phyloP scores from a whole-genome alignment of 2,797 vertebrate genomes.

The Prionace glauca region DNA sequence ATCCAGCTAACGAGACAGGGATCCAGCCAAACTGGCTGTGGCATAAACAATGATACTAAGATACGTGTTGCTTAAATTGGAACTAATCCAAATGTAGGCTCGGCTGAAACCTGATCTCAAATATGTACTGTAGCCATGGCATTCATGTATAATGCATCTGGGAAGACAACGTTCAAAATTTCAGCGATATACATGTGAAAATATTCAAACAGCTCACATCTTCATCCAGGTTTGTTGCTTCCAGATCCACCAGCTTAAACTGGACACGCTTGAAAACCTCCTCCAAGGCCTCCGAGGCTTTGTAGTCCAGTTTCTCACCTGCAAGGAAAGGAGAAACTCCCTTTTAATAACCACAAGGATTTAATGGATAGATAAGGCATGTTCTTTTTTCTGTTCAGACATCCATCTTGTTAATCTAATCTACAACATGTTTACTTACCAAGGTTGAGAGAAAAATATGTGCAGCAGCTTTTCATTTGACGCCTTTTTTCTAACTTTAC shows the following conservation, averaged over 20 bases:
- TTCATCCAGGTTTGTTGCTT: conserved; percentile 87
- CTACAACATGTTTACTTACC: not conserved
- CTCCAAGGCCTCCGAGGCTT: conserved; percentile 82
- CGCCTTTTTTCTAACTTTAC: not conserved
- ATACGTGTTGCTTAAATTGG: not conserved
- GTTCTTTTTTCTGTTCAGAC: not conserved
- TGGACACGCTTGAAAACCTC: conserved; percentile 90
- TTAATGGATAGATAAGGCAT: not conserved
- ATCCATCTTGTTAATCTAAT: not conserved
- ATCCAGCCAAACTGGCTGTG: not conserved
- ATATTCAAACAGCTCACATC: conserved; percentile 66
- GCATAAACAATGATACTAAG: not conserved
- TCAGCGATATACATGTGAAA: not conserved
- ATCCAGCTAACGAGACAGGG: not conserved
- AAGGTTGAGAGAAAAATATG: not conserved
- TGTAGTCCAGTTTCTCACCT: conserved; percentile 90
- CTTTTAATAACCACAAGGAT: not conserved
- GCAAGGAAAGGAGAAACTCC: not conserved
- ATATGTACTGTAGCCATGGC: not conserved
- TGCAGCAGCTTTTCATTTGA: no score
- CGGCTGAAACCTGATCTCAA: not conserved
- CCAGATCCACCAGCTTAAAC: conserved; percentile 83
- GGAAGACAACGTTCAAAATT: not conserved
- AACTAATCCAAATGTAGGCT: not conserved
- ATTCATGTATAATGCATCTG: not conserved